These are phyloP conservation scores for Euzophera pinguis DNA, from an alignment of 2,888 invertebrate genomes.

Conservation along the genomic window DNA sequence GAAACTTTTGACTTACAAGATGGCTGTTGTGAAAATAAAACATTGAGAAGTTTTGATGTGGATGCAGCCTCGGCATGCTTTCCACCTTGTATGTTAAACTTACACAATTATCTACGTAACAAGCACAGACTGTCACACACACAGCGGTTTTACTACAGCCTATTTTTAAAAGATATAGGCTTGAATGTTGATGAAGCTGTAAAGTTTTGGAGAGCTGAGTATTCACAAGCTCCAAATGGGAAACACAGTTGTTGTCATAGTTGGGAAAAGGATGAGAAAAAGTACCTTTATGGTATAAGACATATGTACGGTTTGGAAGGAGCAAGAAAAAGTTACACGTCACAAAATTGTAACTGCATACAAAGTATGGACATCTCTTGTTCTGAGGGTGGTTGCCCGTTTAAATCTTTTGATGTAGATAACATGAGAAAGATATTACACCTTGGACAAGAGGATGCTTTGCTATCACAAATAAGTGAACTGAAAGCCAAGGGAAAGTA, in stretches of 20 bases:
- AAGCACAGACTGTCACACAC: constrained; percentile 83
- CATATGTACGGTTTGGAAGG: constrained; percentile 88
- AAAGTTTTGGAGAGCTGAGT: constrained; percentile 83
- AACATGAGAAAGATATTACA: constrained; percentile 56
- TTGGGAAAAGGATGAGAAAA: constrained; percentile 82
- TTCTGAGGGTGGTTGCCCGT: constrained; percentile 83
- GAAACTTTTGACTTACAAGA: constrained; percentile 30
- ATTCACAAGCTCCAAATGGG: constrained; percentile 70
- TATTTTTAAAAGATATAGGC: constrained; percentile 86
- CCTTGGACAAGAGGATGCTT: constrained; percentile 27
- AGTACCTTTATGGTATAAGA: constrained; percentile 83
- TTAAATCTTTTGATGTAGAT: constrained; percentile 75
- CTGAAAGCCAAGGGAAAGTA: constrained; percentile 42
- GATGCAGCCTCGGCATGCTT: constrained; percentile 62
- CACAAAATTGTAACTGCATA: constrained; percentile 79
- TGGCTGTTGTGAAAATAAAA: constrained; percentile 23
- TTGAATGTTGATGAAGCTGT: constrained; percentile 83
- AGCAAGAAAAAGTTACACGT: constrained; percentile 79
- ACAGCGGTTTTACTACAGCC: constrained; percentile 82
- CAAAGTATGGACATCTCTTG: constrained; percentile 74
- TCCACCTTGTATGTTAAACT: constrained; percentile 83
- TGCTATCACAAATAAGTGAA: constrained; percentile 48
- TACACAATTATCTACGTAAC: constrained; percentile 72
- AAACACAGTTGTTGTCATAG: constrained; percentile 78
- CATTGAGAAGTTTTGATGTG: constrained; percentile 56